These are phyloP conservation scores for Drosophila affinis DNA, from an alignment of 2,888 invertebrate species.

Conservation along the genomic window DNA sequence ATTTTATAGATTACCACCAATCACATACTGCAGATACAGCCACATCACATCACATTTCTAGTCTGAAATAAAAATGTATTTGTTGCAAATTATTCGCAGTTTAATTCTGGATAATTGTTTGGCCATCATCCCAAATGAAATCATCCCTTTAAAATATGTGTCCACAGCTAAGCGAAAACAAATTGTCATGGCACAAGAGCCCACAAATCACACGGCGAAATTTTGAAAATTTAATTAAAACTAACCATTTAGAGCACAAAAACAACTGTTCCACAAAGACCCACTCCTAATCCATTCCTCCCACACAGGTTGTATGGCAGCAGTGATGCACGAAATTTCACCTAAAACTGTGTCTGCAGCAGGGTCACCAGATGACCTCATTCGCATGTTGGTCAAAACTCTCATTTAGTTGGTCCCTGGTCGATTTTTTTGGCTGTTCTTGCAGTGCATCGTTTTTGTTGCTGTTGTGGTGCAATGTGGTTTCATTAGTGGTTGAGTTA, in stretches of 20 bases:
- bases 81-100: neutral
- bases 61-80: neutral
- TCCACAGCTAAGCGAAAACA: slow-evolving; percentile 21
- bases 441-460: slow-evolving; percentile 8
- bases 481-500: slow-evolving; percentile 46
- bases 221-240: too few relatives aligned
- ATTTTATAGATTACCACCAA: too few relatives aligned
- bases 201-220: slow-evolving; percentile 40
- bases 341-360: too few relatives aligned
- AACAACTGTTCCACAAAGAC: too few relatives aligned
- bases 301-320: too few relatives aligned
- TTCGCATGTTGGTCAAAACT: slow-evolving; percentile 27
- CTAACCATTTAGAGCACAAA: too few relatives aligned
- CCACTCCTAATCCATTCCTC: too few relatives aligned
- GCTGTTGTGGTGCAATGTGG: slow-evolving; percentile 19
- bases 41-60: neutral
- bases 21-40: neutral
- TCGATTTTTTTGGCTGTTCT: slow-evolving; percentile 1
- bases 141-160: slow-evolving; percentile 9
- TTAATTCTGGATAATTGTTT: slow-evolving; percentile 20
- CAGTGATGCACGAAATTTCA: too few relatives aligned
- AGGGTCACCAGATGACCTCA: too few relatives aligned
- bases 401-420: slow-evolving; percentile 41
- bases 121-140: slow-evolving; percentile 23
- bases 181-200: slow-evolving; percentile 39